phyloP scores from a whole-genome alignment of 1,140 invertebrate species.

The Ceratoteleas bidentatus region DNA sequence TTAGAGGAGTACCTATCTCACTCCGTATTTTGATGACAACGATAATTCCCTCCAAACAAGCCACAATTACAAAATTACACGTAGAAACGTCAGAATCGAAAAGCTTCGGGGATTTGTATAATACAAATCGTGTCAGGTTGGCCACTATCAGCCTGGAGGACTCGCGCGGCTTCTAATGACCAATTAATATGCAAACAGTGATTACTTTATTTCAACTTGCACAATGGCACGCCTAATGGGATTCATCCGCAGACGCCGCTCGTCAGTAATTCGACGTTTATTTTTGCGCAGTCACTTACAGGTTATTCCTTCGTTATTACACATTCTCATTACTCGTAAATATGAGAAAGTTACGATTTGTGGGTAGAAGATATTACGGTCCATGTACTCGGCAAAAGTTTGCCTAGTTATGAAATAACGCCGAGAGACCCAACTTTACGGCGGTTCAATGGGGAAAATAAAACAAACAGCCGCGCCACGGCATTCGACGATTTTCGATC shows the following conservation, averaged over 20 bases:
- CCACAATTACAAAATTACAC: conserved; percentile 22
- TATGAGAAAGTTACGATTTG: conserved; percentile 63
- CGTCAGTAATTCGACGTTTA: conserved; percentile 44
- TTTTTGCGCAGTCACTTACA: conserved; percentile 35
- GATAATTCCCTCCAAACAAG: conserved; percentile 34
- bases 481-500: conserved; percentile 30
- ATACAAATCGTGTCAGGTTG: conserved; percentile 62
- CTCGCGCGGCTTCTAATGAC: conserved; percentile 72
- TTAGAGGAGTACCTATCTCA: no score
- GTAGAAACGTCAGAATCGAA: conserved; percentile 43
- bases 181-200: conserved; percentile 81
- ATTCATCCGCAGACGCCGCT: conserved; percentile 40
- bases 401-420: conserved; percentile 44
- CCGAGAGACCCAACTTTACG: conserved; percentile 32
- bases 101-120: conserved; percentile 60
- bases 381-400: conserved; percentile 52
- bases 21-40: conserved; percentile 8
- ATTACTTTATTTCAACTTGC: conserved; percentile 78
- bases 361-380: conserved; percentile 50
- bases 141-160: conserved; percentile 59
- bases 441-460: conserved; percentile 45
- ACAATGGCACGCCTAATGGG: conserved; percentile 71
- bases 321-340: conserved; percentile 54
- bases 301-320: conserved; percentile 47
- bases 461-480: conserved; percentile 25